A percentile compares a stretch with the other conserved stretches of the same genome.
Evolutionary conservation across 2,113 vertebrate species (phyloP).

Genomic region (Chlorodrepanis virens): DNA sequence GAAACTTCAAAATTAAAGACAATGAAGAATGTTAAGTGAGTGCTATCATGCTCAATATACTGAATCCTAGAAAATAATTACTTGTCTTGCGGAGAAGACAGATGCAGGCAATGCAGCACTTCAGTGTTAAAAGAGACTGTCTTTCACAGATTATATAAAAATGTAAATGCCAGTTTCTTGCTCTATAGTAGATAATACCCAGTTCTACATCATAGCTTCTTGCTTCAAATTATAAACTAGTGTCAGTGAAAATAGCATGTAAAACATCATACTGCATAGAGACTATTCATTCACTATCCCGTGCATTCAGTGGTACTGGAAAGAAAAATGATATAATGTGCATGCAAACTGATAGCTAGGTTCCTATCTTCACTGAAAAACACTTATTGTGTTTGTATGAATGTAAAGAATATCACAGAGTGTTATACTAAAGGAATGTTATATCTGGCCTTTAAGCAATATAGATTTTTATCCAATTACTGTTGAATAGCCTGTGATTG

Average conservation of each 20-base stretch:
- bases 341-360: not conserved
- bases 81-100: slow-evolving; percentile 13
- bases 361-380: not conserved
- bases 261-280: not conserved
- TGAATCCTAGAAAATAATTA: slow-evolving; percentile 29
- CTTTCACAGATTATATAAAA: not conserved
- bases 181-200: not conserved
- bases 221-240: not conserved
- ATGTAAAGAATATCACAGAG: not conserved
- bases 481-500: not conserved
- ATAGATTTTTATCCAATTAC: not conserved
- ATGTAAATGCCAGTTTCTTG: not conserved
- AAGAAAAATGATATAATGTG: not conserved
- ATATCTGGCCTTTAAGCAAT: not conserved
- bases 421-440: not conserved
- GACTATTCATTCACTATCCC: not conserved
- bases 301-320: not conserved
- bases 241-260: not conserved
- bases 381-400: not conserved
- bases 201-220: not conserved
- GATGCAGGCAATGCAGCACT: not conserved
- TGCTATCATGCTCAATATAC: not conserved
- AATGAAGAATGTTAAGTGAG: slow-evolving; percentile 18
- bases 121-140: not conserved
- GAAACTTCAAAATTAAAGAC: slow-evolving; percentile 31